Evolutionary conservation across 2,888 invertebrate species (phyloP).

Genomic region (Neoascia interrupta): DNA sequence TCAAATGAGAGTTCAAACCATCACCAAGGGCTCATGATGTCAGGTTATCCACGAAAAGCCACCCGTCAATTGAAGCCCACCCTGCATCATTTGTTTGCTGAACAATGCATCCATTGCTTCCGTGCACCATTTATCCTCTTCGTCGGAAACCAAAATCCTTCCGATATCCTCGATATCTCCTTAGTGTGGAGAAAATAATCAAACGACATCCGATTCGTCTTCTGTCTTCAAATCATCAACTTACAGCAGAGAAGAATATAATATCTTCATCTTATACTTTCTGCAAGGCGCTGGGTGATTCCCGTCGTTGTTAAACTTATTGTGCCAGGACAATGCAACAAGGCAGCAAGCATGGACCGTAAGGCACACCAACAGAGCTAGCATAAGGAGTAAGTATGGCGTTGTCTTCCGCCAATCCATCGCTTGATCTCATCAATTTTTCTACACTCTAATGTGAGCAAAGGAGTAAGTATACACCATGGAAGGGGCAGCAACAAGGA

Average conservation of each 20-base stretch:
- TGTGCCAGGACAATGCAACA: conserved; percentile 61
- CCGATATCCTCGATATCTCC: conserved; percentile 32
- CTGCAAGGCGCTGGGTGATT: conserved; percentile 8
- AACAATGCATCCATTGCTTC: conserved; percentile 49
- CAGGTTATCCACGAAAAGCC: no score
- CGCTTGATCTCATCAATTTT: conserved; percentile 68
- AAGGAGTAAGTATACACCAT: conserved; percentile 16
- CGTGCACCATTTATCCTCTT: conserved; percentile 42
- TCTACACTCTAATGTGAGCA: conserved; percentile 54
- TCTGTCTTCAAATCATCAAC: conserved; percentile 59
- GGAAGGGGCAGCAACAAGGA: conserved; percentile 44
- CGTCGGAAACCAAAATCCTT: conserved; percentile 30
- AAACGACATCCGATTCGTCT: conserved; percentile 67
- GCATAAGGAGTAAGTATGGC: conserved; percentile 2
- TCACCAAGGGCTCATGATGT: no score
- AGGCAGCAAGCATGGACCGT: conserved; percentile 10
- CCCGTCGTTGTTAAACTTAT: conserved; percentile 37
- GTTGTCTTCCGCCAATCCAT: conserved; percentile 58
- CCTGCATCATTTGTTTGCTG: no score
- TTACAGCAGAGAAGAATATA: conserved; percentile 30
- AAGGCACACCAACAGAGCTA: conserved; percentile 21
- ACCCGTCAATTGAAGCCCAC: not conserved
- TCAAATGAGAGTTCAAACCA: no score
- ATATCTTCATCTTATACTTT: conserved; percentile 59
- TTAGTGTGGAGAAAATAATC: conserved; percentile 53